These are phyloP conservation scores for Probaryconus sp. DNA, from an alignment of 1,140 invertebrate species.

Conservation along the genomic window DNA sequence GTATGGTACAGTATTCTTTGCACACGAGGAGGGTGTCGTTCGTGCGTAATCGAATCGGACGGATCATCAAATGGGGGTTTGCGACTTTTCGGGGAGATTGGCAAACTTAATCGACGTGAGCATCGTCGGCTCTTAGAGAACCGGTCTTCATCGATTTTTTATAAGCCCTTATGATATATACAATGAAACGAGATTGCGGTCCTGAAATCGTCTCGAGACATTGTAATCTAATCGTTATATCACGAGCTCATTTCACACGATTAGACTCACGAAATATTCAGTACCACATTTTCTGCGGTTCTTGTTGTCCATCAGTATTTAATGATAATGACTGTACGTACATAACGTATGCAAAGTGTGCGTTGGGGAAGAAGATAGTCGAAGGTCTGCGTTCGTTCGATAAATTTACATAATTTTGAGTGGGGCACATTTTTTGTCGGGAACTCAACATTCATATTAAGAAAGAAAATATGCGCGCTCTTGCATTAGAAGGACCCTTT, in stretches of 20 bases:
- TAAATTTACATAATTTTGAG: too few species aligned
- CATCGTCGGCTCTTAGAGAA: constrained; percentile 35
- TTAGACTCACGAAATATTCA: constrained; percentile 42
- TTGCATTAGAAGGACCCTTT: too few species aligned
- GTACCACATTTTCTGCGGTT: constrained; percentile 12
- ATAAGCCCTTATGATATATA: constrained; percentile 29
- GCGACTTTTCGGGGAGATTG: constrained; percentile 31
- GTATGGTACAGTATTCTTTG: constrained; percentile 23
- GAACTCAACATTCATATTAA: too few species aligned
- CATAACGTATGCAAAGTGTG: constrained; percentile 17
- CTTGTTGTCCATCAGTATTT: too few species aligned
- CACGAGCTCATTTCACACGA: constrained; percentile 49
- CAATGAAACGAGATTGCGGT: constrained; percentile 19
- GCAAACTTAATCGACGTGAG: constrained; percentile 39
- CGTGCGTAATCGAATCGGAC: constrained; percentile 51
- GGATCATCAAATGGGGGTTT: constrained; percentile 41
- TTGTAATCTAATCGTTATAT: constrained; percentile 49
- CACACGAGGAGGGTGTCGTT: constrained; percentile 34
- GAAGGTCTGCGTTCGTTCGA: too few species aligned
- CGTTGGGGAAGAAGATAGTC: too few species aligned
- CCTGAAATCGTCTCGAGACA: background rate
- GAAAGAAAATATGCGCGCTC: too few species aligned
- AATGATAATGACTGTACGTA: background rate
- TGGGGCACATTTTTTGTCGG: too few species aligned
- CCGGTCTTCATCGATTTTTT: constrained; percentile 41